A percentile compares a stretch with the other conserved stretches of the same genome.
Conservation (phyloP, 2,888 invertebrate genomes). For the Drymonia ruficornis region DNA sequence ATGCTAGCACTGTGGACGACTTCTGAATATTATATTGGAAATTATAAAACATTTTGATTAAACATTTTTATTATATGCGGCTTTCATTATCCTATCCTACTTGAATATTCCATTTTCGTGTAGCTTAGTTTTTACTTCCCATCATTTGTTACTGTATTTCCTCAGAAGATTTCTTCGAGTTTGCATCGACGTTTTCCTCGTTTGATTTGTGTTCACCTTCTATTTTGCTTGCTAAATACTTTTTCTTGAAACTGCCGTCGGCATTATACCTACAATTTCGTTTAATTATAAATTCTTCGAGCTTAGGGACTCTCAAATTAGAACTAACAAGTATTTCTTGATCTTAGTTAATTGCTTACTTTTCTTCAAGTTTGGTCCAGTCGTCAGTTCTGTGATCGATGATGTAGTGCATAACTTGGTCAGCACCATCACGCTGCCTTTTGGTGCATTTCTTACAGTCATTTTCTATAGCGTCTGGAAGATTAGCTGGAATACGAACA, state of each 20-base stretch:
- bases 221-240: slow-evolving; percentile 79
- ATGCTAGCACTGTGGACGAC: too few species aligned
- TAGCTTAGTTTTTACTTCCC: neutral
- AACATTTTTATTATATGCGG: slow-evolving; percentile 19
- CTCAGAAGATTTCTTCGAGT: slow-evolving; percentile 19
- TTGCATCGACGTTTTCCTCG: slow-evolving; percentile 18
- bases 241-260: slow-evolving; percentile 84
- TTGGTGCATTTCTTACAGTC: slow-evolving; percentile 88
- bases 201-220: slow-evolving; percentile 19
- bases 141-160: slow-evolving; percentile 9
- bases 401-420: slow-evolving; percentile 86
- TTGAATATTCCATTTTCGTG: neutral
- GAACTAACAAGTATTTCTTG: neutral
- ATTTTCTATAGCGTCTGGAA: slow-evolving; percentile 89
- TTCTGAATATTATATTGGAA: too few species aligned
- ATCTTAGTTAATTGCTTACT: slow-evolving; percentile 57
- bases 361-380: slow-evolving; percentile 83
- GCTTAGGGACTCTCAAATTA: too few species aligned
- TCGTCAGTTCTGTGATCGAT: slow-evolving; percentile 85
- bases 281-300: neutral
- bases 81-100: slow-evolving; percentile 12
- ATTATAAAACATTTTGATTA: slow-evolving; percentile 1
- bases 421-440: slow-evolving; percentile 86
- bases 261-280: slow-evolving; percentile 75
- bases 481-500: slow-evolving; percentile 71